phyloP scores from a whole-genome alignment of 2,113 vertebrate species.

The Pseudorasbora parva region DNA sequence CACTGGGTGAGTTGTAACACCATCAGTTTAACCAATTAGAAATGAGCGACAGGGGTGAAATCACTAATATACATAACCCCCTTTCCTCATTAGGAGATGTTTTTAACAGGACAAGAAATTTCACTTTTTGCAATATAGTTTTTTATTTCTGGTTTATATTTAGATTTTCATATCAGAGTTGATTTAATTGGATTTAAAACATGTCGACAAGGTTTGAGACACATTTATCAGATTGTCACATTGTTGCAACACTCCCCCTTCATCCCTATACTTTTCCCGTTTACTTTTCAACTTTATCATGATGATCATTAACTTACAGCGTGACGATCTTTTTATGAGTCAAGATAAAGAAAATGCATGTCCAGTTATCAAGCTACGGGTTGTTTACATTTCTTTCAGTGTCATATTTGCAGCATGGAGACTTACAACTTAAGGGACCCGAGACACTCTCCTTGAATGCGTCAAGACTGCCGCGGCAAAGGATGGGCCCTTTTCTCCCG shows the following conservation, averaged over 20 bases:
- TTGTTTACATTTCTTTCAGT: constrained; percentile 17
- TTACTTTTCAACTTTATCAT: not conserved
- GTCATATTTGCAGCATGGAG: constrained; percentile 51
- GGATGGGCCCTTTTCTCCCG: constrained; percentile 90
- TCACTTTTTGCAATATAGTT: too few relatives aligned
- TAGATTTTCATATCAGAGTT: not conserved
- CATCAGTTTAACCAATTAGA: not conserved
- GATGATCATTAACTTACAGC: not conserved
- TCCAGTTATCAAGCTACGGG: not conserved
- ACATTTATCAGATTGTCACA: not conserved
- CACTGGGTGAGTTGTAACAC: not conserved
- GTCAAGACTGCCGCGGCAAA: constrained; percentile 80
- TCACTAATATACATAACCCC: not conserved
- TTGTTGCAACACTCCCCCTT: not conserved
- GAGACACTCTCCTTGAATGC: constrained; percentile 67
- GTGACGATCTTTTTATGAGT: not conserved
- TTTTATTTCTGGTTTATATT: not conserved
- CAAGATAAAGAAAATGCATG: not conserved
- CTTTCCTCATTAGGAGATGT: not conserved
- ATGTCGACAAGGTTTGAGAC: not conserved
- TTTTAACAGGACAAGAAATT: not conserved
- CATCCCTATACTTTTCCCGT: too few relatives aligned
- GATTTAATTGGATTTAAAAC: not conserved
- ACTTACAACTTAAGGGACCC: constrained; percentile 64
- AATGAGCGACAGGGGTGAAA: not conserved